Conservation (phyloP, 1,140 invertebrate species). For the Bradysia coprophila region DNA sequence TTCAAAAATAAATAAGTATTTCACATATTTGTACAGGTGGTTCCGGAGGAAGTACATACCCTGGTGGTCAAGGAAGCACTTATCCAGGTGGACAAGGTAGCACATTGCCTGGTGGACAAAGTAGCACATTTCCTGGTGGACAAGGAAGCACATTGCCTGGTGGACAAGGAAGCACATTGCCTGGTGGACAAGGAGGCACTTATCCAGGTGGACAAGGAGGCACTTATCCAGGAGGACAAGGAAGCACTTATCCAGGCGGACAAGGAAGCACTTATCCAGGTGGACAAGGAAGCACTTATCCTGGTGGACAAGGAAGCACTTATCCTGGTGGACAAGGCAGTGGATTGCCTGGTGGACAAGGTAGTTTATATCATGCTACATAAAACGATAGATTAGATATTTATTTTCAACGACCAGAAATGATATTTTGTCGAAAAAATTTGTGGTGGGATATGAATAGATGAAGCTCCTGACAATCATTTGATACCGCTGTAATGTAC, state of each 20-base stretch:
- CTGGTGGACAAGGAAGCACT: constrained; percentile 1
- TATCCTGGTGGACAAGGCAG: not conserved
- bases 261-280: not conserved
- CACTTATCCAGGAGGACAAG: not conserved
- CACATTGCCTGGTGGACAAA: not conserved
- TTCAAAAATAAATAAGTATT: too few relatives aligned
- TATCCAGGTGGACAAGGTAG: not conserved
- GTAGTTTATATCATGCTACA: too few relatives aligned
- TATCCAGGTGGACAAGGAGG: not conserved
- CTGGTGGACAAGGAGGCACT: too few relatives aligned
- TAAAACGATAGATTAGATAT: too few relatives aligned
- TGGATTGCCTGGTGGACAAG: constrained; percentile 1
- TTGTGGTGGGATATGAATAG: too few relatives aligned
- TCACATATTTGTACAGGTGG: too few relatives aligned
- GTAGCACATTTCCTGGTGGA: not conserved
- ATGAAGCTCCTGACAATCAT: too few relatives aligned
- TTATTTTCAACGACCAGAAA: too few relatives aligned
- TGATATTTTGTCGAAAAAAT: too few relatives aligned
- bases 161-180: constrained; percentile 1
- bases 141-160: too few relatives aligned
- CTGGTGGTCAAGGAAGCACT: not conserved
- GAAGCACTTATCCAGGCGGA: not conserved
- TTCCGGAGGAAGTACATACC: too few relatives aligned
- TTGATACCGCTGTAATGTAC: too few relatives aligned
- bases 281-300: not conserved